These are phyloP conservation scores for Brachyrhaphis roseni DNA, from an alignment of 2,797 vertebrate species.

Conservation along the genomic window DNA sequence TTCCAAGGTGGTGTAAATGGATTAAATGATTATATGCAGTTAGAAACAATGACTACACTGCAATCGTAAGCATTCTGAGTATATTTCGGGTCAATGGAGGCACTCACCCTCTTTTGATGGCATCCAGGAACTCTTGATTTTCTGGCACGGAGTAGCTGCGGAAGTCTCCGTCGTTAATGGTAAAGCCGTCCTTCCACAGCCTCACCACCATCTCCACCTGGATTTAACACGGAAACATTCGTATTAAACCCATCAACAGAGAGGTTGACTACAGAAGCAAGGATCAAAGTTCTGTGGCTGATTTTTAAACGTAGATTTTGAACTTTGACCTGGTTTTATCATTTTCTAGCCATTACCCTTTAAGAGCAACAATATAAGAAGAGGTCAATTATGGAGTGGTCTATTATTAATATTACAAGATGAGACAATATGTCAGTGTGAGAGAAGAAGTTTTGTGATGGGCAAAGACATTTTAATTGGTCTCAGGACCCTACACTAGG, in stretches of 20 bases:
- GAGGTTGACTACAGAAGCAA: neutral
- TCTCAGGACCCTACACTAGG: neutral
- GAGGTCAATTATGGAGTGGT: no score
- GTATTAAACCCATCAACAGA: rapidly evolving
- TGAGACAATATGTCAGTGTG: neutral
- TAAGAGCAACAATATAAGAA: neutral
- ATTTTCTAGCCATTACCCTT: neutral
- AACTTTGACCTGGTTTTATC: neutral
- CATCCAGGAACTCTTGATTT: conserved; percentile 93
- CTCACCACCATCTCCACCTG: conserved; percentile 93
- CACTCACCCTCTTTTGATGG: conserved; percentile 90
- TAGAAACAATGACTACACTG: neutral
- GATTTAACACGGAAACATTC: neutral
- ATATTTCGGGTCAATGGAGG: no score
- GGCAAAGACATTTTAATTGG: neutral
- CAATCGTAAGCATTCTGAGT: neutral
- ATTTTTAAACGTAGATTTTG: neutral
- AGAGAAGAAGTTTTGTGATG: neutral
- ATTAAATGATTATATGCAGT: neutral
- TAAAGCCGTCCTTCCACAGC: conserved; percentile 97
- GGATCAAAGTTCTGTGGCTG: neutral
- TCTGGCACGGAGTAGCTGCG: conserved; percentile 87
- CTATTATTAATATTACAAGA: neutral
- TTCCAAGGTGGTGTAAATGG: neutral
- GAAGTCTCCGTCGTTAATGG: conserved; percentile 90